phyloP scores from a whole-genome alignment of 2,888 invertebrate genomes.

The Rotaria socialis region DNA sequence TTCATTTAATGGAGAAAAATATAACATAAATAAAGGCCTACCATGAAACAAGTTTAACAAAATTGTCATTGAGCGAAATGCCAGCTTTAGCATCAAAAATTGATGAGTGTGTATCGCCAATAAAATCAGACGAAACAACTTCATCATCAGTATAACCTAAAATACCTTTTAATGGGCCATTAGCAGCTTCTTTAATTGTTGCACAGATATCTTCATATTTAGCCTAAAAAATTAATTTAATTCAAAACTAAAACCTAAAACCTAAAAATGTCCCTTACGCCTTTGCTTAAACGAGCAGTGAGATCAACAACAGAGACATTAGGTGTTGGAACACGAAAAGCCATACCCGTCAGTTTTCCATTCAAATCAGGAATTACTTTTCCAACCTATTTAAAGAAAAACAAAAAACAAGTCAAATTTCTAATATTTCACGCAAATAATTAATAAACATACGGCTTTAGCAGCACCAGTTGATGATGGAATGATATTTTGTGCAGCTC shows the following conservation, averaged over 20 bases:
- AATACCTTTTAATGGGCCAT: conserved; percentile 80
- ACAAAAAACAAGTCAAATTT: neutral
- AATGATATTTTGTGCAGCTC: conserved; percentile 96
- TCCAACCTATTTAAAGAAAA: conserved; percentile 61
- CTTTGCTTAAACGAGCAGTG: conserved; percentile 68
- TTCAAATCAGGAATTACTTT: conserved; percentile 95
- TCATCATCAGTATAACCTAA: conserved; percentile 91
- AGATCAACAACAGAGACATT: conserved; percentile 97
- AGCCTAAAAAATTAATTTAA: conserved; percentile 60
- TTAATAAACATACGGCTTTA: conserved; percentile 74
- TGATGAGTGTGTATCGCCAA: conserved; percentile 81
- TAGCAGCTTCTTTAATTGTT: conserved; percentile 75
- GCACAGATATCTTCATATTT: conserved; percentile 82
- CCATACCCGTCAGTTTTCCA: conserved; percentile 97
- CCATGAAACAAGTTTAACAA: conserved; percentile 97
- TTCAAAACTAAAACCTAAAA: neutral
- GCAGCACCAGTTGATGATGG: conserved; percentile 97
- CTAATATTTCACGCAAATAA: neutral
- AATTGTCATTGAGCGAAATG: conserved; percentile 83
- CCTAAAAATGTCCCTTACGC: conserved; percentile 40
- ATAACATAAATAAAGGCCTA: conserved; percentile 65
- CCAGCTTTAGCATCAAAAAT: conserved; percentile 96
- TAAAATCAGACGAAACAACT: conserved; percentile 91
- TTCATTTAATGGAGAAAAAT: neutral
- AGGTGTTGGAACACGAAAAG: conserved; percentile 93